These are phyloP conservation scores for Characodon lateralis DNA, from an alignment of 2,797 vertebrate species.

Conservation along the genomic window DNA sequence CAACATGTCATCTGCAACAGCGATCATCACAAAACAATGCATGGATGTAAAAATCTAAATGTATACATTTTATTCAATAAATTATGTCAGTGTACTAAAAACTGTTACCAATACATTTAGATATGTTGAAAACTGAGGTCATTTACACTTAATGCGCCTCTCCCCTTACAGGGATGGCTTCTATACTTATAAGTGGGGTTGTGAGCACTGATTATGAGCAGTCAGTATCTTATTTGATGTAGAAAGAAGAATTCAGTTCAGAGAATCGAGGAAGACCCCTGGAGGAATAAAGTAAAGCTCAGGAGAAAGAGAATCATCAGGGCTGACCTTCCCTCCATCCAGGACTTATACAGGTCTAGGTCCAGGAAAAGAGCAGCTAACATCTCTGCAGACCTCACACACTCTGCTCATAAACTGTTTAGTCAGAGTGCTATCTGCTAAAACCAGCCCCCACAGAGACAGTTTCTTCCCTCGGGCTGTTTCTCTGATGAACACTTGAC, in stretches of 20 bases:
- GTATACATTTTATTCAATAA: neutral
- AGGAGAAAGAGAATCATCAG: no score
- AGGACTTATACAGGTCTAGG: no score
- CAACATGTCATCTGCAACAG: conserved; percentile 35
- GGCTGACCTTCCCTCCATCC: no score
- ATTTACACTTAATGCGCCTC: neutral
- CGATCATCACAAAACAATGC: conserved; percentile 27
- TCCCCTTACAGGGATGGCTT: neutral
- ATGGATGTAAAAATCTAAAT: neutral
- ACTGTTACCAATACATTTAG: neutral
- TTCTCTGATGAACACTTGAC: no score
- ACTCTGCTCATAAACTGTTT: no score
- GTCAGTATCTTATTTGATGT: neutral
- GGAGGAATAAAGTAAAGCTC: neutral
- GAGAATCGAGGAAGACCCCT: neutral
- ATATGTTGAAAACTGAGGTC: neutral
- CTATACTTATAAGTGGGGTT: neutral
- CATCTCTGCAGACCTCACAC: no score
- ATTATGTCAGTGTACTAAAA: neutral
- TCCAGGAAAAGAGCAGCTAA: no score
- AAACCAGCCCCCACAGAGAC: no score
- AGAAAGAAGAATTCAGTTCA: neutral
- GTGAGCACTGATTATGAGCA: neutral
- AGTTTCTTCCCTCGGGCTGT: no score
- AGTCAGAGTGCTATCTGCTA: no score